A percentile compares a stretch with the other conserved stretches of the same genome.
phyloP scores from a whole-genome alignment of 2,797 vertebrate genomes.

The Crocodylus rhombifer region DNA sequence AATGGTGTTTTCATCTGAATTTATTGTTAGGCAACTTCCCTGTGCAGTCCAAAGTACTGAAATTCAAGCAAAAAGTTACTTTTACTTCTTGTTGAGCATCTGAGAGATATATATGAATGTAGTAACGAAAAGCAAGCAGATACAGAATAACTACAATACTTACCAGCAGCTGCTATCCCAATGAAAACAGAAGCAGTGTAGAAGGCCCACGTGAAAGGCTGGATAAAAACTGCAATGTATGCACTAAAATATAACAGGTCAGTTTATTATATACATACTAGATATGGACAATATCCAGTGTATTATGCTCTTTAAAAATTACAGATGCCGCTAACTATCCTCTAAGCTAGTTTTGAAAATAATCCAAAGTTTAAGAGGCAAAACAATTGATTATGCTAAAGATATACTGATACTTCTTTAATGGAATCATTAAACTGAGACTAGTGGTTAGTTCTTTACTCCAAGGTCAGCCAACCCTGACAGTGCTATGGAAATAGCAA shows the following conservation, averaged over 20 bases:
- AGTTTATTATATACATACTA: constrained; percentile 36
- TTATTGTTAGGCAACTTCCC: constrained; percentile 93
- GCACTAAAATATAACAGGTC: constrained; percentile 84
- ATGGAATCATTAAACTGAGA: not conserved
- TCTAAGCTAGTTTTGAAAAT: not conserved
- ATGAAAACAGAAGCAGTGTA: constrained; percentile 95
- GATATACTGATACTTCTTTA: accelerated
- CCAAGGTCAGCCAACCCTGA: not conserved
- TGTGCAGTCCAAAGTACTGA: constrained; percentile 98
- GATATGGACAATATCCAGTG: not conserved
- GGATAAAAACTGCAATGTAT: constrained; percentile 97
- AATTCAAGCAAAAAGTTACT: constrained; percentile 32
- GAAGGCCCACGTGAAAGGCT: constrained; percentile 94
- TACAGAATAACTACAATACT: constrained; percentile 23
- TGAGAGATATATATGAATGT: not conserved
- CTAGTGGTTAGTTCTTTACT: not conserved
- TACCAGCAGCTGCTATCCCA: constrained; percentile 94
- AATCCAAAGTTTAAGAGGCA: not conserved
- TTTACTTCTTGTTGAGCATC: not conserved
- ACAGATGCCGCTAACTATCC: not conserved
- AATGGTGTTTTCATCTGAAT: constrained; percentile 92
- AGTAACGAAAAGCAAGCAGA: not conserved
- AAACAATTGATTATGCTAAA: not conserved
- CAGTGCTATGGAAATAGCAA: not conserved
- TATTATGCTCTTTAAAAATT: constrained; percentile 11